phyloP scores from a whole-genome alignment of 1,140 invertebrate genomes.

The Ostrea denselamellosa region DNA sequence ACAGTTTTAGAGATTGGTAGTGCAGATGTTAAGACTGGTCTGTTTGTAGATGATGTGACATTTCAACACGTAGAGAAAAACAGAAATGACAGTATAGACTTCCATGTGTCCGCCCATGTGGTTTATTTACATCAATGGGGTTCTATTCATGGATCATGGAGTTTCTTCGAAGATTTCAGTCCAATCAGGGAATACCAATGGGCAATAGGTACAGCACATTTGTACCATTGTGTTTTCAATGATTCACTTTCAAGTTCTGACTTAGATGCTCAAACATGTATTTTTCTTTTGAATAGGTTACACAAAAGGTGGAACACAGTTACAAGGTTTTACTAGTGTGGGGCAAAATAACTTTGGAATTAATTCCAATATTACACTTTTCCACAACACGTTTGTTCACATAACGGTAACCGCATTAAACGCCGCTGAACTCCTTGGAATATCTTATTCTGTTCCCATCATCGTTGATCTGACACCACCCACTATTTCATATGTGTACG shows the following conservation, averaged over 20 bases:
- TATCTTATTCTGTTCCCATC: constrained; percentile 49
- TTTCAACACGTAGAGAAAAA: constrained; percentile 51
- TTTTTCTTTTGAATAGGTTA: constrained; percentile 48
- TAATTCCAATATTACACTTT: constrained; percentile 49
- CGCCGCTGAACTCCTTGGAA: constrained; percentile 55
- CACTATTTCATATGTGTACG: constrained; percentile 52
- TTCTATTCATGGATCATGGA: constrained; percentile 63
- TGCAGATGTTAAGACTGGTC: constrained; percentile 42
- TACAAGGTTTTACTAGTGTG: constrained; percentile 57
- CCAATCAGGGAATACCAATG: constrained; percentile 62
- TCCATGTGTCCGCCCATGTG: constrained; percentile 47
- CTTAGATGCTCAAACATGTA: neutral
- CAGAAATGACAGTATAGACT: neutral
- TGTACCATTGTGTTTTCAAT: neutral
- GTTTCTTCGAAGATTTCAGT: constrained; percentile 58
- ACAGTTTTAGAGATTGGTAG: constrained; percentile 47
- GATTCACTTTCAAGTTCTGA: neutral
- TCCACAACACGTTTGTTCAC: constrained; percentile 52
- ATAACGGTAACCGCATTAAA: constrained; percentile 62
- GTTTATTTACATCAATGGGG: constrained; percentile 64
- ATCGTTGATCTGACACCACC: constrained; percentile 62
- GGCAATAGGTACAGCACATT: constrained; percentile 62
- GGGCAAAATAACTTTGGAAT: constrained; percentile 51
- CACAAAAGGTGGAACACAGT: constrained; percentile 56
- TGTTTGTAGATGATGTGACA: constrained; percentile 52